A percentile compares a stretch with the other conserved stretches of the same genome.
phyloP scores from a whole-genome alignment of 2,888 invertebrate genomes.

The Rhagonycha fulva region DNA sequence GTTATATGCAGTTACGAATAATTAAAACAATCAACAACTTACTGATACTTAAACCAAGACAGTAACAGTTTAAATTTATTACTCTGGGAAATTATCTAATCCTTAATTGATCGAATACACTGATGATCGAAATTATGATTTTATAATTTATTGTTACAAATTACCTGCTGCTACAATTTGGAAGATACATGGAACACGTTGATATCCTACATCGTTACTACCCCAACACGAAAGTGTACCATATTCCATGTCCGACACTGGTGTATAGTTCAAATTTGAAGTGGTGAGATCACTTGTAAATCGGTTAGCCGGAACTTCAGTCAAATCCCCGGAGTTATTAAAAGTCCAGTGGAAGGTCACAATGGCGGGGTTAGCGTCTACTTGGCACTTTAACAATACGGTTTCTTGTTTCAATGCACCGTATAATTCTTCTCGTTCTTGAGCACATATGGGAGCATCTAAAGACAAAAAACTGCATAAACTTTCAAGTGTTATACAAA shows the following conservation, averaged over 20 bases:
- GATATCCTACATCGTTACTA: constrained; percentile 80
- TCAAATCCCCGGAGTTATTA: constrained; percentile 87
- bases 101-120: not conserved
- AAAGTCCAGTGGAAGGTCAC: constrained; percentile 90
- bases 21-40: constrained; percentile 12
- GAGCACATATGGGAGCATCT: constrained; percentile 79
- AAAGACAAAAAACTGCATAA: not conserved
- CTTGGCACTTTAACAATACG: constrained; percentile 81
- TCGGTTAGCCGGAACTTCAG: constrained; percentile 72
- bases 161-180: constrained; percentile 84
- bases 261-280: constrained; percentile 82
- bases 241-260: constrained; percentile 85
- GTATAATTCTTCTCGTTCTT: constrained; percentile 78
- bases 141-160: not conserved
- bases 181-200: constrained; percentile 84
- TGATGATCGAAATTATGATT: not conserved
- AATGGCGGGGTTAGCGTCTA: constrained; percentile 86
- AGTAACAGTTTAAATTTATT: not conserved
- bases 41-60: constrained; percentile 1
- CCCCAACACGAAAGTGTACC: constrained; percentile 89
- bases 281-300: constrained; percentile 70
- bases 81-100: not conserved
- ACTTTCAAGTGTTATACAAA: not conserved
- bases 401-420: constrained; percentile 89
- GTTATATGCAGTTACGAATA: constrained; percentile 9